Evolutionary conservation across 2,888 invertebrate genomes (phyloP).

Genomic region (Ormyrus pomaceus): DNA sequence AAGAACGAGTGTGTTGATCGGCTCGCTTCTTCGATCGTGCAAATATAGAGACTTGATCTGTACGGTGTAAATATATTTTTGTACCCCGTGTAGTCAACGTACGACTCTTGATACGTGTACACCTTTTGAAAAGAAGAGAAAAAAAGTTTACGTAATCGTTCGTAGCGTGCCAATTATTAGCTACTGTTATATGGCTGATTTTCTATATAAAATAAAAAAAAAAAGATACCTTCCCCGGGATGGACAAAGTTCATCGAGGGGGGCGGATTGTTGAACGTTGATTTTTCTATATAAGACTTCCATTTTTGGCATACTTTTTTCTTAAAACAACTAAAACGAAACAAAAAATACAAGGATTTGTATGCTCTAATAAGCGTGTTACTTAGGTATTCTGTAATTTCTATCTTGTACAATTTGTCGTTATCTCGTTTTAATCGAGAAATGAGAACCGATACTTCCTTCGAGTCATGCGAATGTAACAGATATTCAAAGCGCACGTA

Average conservation of each 20-base stretch:
- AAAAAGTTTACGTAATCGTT: conserved; percentile 1
- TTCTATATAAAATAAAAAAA: conserved; percentile 18
- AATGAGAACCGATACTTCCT: not conserved
- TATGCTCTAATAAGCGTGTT: not conserved
- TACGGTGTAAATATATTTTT: conserved; percentile 67
- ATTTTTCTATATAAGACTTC: conserved; percentile 44
- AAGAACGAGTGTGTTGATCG: conserved; percentile 2
- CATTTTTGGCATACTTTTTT: conserved; percentile 40
- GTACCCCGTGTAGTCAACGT: conserved; percentile 60
- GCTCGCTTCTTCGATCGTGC: conserved; percentile 18
- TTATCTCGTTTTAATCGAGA: conserved; percentile 15
- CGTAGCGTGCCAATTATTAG: conserved; percentile 28
- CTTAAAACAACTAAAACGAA: conserved; percentile 1
- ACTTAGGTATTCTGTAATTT: not conserved
- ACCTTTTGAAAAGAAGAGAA: conserved; percentile 1
- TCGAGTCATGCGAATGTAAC: conserved; percentile 1
- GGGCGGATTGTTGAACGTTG: conserved; percentile 44
- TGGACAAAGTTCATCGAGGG: conserved; percentile 33
- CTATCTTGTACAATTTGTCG: not conserved
- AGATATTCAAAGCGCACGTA: conserved; percentile 4
- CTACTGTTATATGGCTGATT: conserved; percentile 18
- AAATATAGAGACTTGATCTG: conserved; percentile 25
- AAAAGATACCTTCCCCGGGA: conserved; percentile 16
- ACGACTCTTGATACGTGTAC: conserved; percentile 4
- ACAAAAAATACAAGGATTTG: conserved; percentile 27